Base-by-base conservation (phyloP, 2,797 vertebrate genomes). In the Trichosurus vulpecula region DNA sequence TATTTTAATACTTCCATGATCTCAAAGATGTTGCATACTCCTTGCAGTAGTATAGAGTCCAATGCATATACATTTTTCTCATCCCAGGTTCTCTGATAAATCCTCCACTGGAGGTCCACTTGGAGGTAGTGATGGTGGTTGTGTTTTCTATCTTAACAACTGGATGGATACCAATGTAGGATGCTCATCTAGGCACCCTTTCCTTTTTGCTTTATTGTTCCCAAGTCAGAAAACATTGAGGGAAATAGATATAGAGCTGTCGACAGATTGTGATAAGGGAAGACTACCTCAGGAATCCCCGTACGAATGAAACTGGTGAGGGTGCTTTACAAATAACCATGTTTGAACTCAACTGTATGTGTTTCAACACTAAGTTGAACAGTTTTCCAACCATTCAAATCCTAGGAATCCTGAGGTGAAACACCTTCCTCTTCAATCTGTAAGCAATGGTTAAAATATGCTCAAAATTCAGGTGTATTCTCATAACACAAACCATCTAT, bases 251-350 rank as follows among this genome's bases (percentile, higher is more conserved):
- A 41, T 90, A 8, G 35, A 96, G 22, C 0, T 52, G 22, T 31
- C 66, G 81, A 81, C 4, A 81, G 81, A 47, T 47, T 81, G 41
- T 81, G n/a, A 58, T 13, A 66, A 66, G 35, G 14, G n/a, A n/a
- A 16, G 4, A 19, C 47, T 47, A n/a, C 41, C 22, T 47, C 22
- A 1, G 22, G 9, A 47, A 74, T 74, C 74, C n/a, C 35, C 22
- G 6, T 10, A 74, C 74, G 35, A 41, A 91, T 1, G 51, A 91
- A 81, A 56, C 47, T 55, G 94, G 81, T n/a, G 31, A 94, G 12
- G 92, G 52, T 55, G 12, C 10, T 93, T 93, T 90, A 92, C 89
- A n/a, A 95, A 57, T 94, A 58, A 61, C 91, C 87, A 95, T 35
- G 93, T 97, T 90, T 93, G 14, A 94, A 0, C 25, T 11, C 47